These are phyloP conservation scores for Lutjanus campechanus DNA, from an alignment of 2,797 vertebrate species.

Conservation along the genomic window DNA sequence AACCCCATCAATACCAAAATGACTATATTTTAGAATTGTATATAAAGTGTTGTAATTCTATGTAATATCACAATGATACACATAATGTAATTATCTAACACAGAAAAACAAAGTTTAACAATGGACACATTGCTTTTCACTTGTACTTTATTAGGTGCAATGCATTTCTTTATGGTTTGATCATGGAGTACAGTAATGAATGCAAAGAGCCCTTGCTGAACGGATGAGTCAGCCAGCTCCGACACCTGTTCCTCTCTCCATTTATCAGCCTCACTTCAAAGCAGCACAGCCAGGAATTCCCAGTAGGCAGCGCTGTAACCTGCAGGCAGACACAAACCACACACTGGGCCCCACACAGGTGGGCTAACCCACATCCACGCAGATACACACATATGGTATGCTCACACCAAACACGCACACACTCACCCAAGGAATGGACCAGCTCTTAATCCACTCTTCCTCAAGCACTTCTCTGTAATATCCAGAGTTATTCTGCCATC, in stretches of 20 bases:
- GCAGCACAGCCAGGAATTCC: conserved; percentile 52
- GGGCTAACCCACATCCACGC: conserved; percentile 20
- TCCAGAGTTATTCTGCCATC: conserved; percentile 68
- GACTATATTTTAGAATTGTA: no score
- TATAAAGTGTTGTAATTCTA: background rate
- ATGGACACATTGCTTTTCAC: conserved; percentile 15
- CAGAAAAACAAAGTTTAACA: background rate
- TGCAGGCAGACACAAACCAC: conserved; percentile 51
- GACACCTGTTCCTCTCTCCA: conserved; percentile 63
- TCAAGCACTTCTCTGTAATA: background rate
- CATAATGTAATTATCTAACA: background rate
- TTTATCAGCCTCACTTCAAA: conserved; percentile 61
- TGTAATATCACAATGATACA: conserved; percentile 5
- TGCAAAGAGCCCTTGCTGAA: conserved; percentile 59
- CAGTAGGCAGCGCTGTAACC: conserved; percentile 47
- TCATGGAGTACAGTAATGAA: conserved; percentile 48
- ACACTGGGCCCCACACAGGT: conserved; percentile 26
- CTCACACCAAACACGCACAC: conserved; percentile 6
- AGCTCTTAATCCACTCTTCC: background rate
- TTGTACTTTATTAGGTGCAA: conserved; percentile 51
- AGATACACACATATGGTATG: background rate
- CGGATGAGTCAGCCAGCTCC: conserved; percentile 73
- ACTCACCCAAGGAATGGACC: background rate
- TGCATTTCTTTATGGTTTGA: conserved; percentile 31
- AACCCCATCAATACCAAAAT: background rate